Evolutionary conservation across 2,113 vertebrate species (phyloP).

Genomic region (Urocitellus parryii): DNA sequence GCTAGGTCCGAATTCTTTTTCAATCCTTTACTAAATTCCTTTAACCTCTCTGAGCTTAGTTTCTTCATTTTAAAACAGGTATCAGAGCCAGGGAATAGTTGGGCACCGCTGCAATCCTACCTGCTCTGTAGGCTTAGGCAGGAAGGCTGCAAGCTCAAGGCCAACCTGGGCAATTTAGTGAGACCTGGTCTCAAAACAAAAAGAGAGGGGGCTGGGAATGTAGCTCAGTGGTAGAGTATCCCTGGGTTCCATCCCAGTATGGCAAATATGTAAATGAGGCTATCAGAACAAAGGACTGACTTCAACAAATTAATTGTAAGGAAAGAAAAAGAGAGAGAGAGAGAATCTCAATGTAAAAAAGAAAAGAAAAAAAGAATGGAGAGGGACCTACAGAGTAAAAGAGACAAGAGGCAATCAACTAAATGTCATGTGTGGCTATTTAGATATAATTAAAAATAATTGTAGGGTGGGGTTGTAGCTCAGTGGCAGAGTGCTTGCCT

Average conservation of each 20-base stretch:
- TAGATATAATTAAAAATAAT: not conserved
- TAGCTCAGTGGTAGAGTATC: not conserved
- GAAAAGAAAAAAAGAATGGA: not conserved
- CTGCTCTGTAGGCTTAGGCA: not conserved
- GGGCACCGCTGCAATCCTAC: not conserved
- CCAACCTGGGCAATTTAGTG: not conserved
- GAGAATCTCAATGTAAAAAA: not conserved
- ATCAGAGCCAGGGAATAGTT: not conserved
- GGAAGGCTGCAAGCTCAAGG: not conserved
- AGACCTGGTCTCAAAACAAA: not conserved
- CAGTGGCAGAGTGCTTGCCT: too few relatives aligned
- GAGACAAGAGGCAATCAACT: not conserved
- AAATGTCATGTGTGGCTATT: not conserved
- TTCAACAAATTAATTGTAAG: conserved; percentile 43
- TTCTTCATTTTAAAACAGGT: conserved; percentile 56
- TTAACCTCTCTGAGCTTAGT: not conserved
- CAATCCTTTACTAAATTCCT: conserved; percentile 38
- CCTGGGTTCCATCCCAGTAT: too few relatives aligned
- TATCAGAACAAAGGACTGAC: conserved; percentile 25
- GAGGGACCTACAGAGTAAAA: not conserved
- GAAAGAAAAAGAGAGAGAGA: not conserved
- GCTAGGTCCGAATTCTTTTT: conserved; percentile 53
- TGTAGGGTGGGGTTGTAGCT: too few relatives aligned
- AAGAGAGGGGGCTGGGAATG: not conserved
- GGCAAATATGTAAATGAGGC: too few relatives aligned